A percentile compares a stretch with the other conserved stretches of the same genome.
phyloP scores from a whole-genome alignment of 1,140 invertebrate genomes.

The Atta cephalotes region DNA sequence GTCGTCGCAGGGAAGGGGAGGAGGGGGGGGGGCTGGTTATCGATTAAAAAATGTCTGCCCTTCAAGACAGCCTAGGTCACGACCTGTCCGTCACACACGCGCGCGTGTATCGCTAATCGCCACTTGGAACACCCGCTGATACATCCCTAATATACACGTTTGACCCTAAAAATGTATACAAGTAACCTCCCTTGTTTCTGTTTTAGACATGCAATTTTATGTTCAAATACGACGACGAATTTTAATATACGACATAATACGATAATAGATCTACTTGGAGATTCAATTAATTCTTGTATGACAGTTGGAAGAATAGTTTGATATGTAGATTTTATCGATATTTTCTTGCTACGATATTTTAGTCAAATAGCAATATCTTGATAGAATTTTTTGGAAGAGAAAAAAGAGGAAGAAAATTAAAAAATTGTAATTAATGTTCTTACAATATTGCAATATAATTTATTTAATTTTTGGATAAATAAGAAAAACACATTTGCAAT shows the following conservation, averaged over 20 bases:
- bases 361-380: not conserved
- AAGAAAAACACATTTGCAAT: not conserved
- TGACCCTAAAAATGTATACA: constrained; percentile 30
- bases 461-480: not conserved
- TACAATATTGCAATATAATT: not conserved
- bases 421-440: not conserved
- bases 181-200: not conserved
- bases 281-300: not conserved
- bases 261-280: not conserved
- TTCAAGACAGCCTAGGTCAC: constrained; percentile 86
- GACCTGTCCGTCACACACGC: constrained; percentile 83
- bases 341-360: not conserved
- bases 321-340: not conserved
- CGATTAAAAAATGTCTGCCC: constrained; percentile 87
- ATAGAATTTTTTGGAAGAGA: not conserved
- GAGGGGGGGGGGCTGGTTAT: constrained; percentile 79
- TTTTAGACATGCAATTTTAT: not conserved
- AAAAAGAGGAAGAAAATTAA: too few species aligned
- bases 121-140: constrained; percentile 40
- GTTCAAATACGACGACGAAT: too few species aligned
- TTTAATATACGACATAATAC: not conserved
- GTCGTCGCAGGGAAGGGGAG: constrained; percentile 65
- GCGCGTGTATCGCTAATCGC: constrained; percentile 60
- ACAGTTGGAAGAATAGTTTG: not conserved
- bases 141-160: constrained; percentile 2